phyloP scores from a whole-genome alignment of 2,113 vertebrate species.

The Rutilus rutilus region DNA sequence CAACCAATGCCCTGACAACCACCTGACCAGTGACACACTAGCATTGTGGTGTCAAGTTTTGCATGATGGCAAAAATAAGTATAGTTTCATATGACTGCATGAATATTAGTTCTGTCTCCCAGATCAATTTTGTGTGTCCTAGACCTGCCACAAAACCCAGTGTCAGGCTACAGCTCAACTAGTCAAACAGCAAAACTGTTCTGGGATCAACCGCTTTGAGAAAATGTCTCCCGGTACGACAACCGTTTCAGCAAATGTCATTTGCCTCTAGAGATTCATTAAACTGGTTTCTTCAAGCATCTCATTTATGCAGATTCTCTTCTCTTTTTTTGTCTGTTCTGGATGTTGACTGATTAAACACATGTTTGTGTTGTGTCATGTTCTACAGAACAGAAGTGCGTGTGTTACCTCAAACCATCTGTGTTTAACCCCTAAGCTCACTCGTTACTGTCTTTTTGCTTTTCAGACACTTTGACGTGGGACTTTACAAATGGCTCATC shows the following conservation, averaged over 20 bases:
- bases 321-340: neutral
- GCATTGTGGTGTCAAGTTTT: neutral
- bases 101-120: neutral
- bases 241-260: constrained; percentile 1
- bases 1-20: neutral
- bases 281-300: constrained; percentile 23
- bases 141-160: constrained; percentile 5
- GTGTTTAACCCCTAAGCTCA: constrained; percentile 37
- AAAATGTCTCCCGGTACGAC: neutral
- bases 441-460: constrained; percentile 53
- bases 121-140: neutral
- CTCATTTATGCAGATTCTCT: constrained; percentile 21
- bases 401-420: neutral
- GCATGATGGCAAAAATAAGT: neutral
- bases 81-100: neutral
- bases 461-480: constrained; percentile 79
- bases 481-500: constrained; percentile 82
- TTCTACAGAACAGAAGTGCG: constrained; percentile 4
- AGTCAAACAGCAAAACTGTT: constrained; percentile 15
- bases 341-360: constrained; percentile 28
- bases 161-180: neutral
- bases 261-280: constrained; percentile 47
- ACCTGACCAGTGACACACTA: neutral
- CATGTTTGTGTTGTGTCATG: constrained; percentile 22
- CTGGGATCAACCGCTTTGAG: constrained; percentile 6